Conservation (phyloP, 2,797 vertebrate species). For the Acanthurus tractus region DNA sequence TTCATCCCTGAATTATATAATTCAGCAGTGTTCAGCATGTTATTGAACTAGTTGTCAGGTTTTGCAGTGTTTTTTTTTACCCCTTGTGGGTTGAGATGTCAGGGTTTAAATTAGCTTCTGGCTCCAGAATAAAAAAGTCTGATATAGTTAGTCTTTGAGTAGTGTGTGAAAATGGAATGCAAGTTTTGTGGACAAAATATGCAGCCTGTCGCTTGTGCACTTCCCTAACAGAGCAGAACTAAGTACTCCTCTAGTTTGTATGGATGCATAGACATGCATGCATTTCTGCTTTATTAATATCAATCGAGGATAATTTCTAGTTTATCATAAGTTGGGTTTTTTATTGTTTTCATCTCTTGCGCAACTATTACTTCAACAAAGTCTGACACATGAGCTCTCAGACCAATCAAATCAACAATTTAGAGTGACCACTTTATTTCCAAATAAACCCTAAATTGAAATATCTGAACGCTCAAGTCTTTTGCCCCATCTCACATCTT, state of each 20-base stretch:
- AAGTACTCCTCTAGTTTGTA: not conserved
- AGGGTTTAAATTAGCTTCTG: slow-evolving; percentile 55
- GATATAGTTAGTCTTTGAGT: slow-evolving; percentile 50
- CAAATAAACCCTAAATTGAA: not conserved
- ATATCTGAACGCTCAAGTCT: not conserved
- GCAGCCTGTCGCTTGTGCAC: slow-evolving; percentile 45
- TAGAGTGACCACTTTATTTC: not conserved
- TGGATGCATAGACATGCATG: not conserved
- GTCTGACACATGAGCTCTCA: not conserved
- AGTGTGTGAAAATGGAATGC: slow-evolving; percentile 39
- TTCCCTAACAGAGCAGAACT: slow-evolving; percentile 17
- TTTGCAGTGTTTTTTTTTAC: not conserved
- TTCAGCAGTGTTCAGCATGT: slow-evolving; percentile 48
- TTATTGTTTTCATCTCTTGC: not conserved
- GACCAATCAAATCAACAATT: not conserved
- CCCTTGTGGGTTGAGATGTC: slow-evolving; percentile 32
- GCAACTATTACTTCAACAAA: not conserved
- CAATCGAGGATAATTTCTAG: not conserved
- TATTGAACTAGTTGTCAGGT: slow-evolving; percentile 33
- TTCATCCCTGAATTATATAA: slow-evolving; percentile 23
- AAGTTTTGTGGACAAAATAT: slow-evolving; percentile 25
- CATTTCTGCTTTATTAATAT: not conserved
- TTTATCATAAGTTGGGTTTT: not conserved
- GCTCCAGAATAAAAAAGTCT: slow-evolving; percentile 50
- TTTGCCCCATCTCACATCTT: not conserved